Percentiles rank a stretch among this genome's conserved stretches.
Conservation (phyloP, 2,888 invertebrate species). For the Calameuta pallipes region DNA sequence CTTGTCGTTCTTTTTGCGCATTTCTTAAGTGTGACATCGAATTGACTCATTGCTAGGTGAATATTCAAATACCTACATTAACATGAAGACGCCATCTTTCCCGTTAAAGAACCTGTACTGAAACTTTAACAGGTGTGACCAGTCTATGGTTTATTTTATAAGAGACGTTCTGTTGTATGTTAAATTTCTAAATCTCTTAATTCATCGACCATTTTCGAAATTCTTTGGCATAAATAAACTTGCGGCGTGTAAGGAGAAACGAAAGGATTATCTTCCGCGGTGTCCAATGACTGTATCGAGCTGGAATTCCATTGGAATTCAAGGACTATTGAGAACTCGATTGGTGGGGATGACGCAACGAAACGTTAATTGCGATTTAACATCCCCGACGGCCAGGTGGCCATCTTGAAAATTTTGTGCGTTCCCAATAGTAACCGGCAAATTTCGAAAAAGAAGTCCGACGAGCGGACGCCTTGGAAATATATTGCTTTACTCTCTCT, state of each 20-base stretch:
- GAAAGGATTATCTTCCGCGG: neutral
- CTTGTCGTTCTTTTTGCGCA: neutral
- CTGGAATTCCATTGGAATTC: neutral
- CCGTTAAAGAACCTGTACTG: neutral
- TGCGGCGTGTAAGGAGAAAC: neutral
- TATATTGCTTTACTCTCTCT: conserved; percentile 30
- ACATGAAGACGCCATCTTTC: neutral
- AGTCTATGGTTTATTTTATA: neutral
- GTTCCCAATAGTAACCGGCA: conserved; percentile 1
- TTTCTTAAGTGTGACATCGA: neutral
- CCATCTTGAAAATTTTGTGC: conserved; percentile 18
- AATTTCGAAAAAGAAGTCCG: neutral
- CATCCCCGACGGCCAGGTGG: neutral
- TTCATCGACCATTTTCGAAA: neutral
- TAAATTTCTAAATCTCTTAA: neutral
- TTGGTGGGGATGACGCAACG: conserved; percentile 18
- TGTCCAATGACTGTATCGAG: neutral
- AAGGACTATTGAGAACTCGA: neutral
- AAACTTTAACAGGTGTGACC: neutral
- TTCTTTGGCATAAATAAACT: neutral
- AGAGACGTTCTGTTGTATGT: neutral
- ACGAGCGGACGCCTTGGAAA: conserved; percentile 22
- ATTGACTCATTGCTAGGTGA: neutral
- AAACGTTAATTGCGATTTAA: conserved; percentile 6
- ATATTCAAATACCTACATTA: neutral